Evolutionary conservation across 2,113 vertebrate genomes (phyloP).

Genomic region (Bos indicus): DNA sequence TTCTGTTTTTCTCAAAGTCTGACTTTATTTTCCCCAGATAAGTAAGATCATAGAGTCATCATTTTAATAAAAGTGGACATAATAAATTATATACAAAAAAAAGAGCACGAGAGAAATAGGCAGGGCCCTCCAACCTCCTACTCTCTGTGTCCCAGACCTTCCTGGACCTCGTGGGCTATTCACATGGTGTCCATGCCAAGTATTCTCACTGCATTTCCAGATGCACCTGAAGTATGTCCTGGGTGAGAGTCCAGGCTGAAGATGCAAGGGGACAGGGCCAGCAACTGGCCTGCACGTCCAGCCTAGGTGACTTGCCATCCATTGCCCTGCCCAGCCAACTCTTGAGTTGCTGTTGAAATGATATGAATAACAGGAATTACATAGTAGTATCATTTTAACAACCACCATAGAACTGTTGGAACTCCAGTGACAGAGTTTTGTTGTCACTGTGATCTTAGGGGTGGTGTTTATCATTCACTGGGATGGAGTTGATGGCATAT

Average conservation of each 20-base stretch:
- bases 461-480: neutral
- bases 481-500: neutral
- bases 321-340: neutral
- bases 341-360: neutral
- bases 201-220: constrained; percentile 1
- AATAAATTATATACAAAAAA: neutral
- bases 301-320: neutral
- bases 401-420: neutral
- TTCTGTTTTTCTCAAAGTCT: neutral
- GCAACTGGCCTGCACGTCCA: no score
- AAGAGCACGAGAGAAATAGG: neutral
- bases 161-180: neutral
- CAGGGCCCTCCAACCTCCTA: neutral
- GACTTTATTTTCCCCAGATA: neutral
- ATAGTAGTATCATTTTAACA: neutral
- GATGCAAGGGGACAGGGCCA: neutral
- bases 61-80: neutral
- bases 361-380: neutral
- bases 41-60: neutral
- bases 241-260: neutral
- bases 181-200: neutral
- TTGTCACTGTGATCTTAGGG: neutral
- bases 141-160: neutral
- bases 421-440: neutral
- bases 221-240: neutral